Percentiles rank a stretch among this genome's conserved stretches.
These are phyloP conservation scores for Melipona bicolor DNA, from an alignment of 2,888 invertebrate genomes.

Conservation along the genomic window DNA sequence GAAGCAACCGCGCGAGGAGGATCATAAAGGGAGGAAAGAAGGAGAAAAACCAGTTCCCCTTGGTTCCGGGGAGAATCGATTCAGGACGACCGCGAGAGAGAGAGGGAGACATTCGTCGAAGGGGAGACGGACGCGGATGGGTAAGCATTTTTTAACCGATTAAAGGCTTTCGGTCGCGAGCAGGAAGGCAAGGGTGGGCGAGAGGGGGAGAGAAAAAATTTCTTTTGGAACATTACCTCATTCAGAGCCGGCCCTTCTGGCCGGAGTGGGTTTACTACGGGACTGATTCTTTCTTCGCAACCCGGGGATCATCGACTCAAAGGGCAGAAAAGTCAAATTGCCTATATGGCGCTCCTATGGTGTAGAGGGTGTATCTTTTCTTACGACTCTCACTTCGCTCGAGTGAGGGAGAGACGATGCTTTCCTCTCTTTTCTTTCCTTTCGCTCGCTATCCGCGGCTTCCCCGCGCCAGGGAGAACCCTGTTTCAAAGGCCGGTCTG, in stretches of 20 bases:
- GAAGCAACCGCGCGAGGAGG: not conserved
- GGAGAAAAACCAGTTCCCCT: not conserved
- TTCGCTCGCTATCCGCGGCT: slow-evolving; percentile 25
- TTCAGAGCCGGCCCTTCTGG: slow-evolving; percentile 36
- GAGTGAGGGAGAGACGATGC: slow-evolving; percentile 41
- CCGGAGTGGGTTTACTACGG: slow-evolving; percentile 41
- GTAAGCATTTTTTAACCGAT: slow-evolving; percentile 54
- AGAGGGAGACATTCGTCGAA: slow-evolving; percentile 8
- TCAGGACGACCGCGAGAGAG: not conserved
- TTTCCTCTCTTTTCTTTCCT: not conserved
- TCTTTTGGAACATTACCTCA: slow-evolving; percentile 52
- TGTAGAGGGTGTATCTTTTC: slow-evolving; percentile 31
- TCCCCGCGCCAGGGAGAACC: slow-evolving; percentile 15
- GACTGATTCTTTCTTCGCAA: slow-evolving; percentile 61
- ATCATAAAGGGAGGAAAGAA: not conserved
- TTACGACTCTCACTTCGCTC: slow-evolving; percentile 49
- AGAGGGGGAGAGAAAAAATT: slow-evolving; percentile 27
- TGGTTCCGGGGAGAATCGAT: not conserved
- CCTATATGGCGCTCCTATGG: slow-evolving; percentile 25
- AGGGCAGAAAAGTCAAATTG: slow-evolving; percentile 69
- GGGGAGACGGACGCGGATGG: not conserved
- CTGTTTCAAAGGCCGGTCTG: slow-evolving; percentile 53
- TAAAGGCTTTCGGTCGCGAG: slow-evolving; percentile 8
- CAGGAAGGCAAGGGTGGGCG: slow-evolving; percentile 3
- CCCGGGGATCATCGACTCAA: slow-evolving; percentile 56